phyloP scores from a whole-genome alignment of 2,113 vertebrate species.

The Synchiropus splendidus region DNA sequence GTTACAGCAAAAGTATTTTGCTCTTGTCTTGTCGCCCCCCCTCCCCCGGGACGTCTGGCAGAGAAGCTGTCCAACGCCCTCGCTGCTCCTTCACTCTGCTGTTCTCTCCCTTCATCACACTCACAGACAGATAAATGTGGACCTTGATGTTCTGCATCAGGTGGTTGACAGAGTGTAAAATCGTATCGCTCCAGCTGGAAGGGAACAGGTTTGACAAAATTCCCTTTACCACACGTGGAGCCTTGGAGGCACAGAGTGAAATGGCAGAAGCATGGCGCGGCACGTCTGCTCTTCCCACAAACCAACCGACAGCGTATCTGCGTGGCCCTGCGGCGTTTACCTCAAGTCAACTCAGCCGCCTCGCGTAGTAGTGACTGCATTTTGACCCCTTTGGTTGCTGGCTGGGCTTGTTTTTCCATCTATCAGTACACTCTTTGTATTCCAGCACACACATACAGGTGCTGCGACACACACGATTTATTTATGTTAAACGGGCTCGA shows the following conservation, averaged over 20 bases:
- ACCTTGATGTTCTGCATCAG: constrained; percentile 44
- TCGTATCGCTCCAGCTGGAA: constrained; percentile 53
- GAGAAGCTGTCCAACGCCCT: constrained; percentile 53
- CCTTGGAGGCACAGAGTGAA: constrained; percentile 45
- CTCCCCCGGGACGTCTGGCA: constrained; percentile 72
- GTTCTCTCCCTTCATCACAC: constrained; percentile 15
- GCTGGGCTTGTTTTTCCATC: constrained; percentile 27
- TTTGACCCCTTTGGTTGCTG: constrained; percentile 36
- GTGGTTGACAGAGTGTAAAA: constrained; percentile 47
- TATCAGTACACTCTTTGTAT: constrained; percentile 16
- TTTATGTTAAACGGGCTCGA: constrained; percentile 29
- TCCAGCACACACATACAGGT: constrained; percentile 16
- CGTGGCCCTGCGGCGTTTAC: constrained; percentile 36
- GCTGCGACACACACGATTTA: constrained; percentile 18
- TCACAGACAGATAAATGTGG: constrained; percentile 21
- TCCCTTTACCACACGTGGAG: constrained; percentile 45
- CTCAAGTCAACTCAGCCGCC: constrained; percentile 30
- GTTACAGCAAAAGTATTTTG: constrained; percentile 62
- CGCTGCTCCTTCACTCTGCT: constrained; percentile 45
- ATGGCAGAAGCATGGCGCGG: constrained; percentile 47
- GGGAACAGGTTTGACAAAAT: constrained; percentile 64
- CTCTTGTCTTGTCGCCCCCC: constrained; percentile 70
- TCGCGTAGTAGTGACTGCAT: constrained; percentile 32
- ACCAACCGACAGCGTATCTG: constrained; percentile 29
- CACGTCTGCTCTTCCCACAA: constrained; percentile 34